Base-by-base conservation (phyloP, 2,113 vertebrate species). In the Varanus komodoensis region DNA sequence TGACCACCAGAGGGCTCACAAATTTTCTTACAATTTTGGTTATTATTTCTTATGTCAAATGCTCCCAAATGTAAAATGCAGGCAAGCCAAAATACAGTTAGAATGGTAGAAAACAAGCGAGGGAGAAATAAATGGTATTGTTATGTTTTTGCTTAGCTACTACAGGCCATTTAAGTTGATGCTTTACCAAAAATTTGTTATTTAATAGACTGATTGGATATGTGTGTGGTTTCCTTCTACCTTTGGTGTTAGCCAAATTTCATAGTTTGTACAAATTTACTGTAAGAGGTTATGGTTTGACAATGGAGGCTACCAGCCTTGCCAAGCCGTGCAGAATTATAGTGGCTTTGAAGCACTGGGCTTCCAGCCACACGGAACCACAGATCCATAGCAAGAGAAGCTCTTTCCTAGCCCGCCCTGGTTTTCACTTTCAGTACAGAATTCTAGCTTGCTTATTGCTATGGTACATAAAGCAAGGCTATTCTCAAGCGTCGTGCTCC, bases 211-310 rank as follows among this genome's bases (percentile, higher is more conserved):
- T 92, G 38, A 64, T 93, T 89, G 87, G 94, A 87, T 94, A 87
- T 92, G 80, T 94, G 87, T 95, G 92, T 94, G 93, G 95, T 92
- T 96, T 94, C 94, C 92, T 74, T 78, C 93, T 64, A 64, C 15
- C 15, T 93, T 86, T 93, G 88, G 82, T 92, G 84, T 92, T 93
- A 94, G 86, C 84, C 90, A 82, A 81, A 6, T 95, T 95, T 92
- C 80, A 94, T 89, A 92, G 89, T 92, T 94, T 83, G 88, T 94
- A 92, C 92, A 95, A 95, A 95, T 96, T 95, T 95, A 96, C 91
- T 94, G 93, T 95, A 94, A 96, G 94, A 93, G 93, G 95, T 95
- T 94, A 89, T 81, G 77, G 75, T 92, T 95, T 94, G 92, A 96
- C 93, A 95, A 95, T 95, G 89, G 84, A 69, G 12, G 67, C 87